Percentiles rank a stretch among this genome's conserved stretches.
Evolutionary conservation across 2,797 vertebrate species (phyloP).

Genomic region (Diglossa cyanea): DNA sequence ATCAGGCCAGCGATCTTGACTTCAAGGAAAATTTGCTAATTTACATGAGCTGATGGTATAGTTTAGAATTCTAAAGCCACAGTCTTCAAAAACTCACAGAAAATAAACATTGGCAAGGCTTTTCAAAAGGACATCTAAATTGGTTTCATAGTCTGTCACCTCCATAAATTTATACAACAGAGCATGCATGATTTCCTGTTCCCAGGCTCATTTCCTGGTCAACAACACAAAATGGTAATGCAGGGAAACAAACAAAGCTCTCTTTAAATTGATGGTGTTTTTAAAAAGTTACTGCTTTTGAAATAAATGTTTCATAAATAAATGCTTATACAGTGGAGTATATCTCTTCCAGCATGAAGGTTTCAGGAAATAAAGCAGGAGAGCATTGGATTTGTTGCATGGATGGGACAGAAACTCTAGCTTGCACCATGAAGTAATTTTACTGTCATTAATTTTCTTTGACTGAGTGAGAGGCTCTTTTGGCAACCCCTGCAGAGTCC

Average conservation of each 20-base stretch:
- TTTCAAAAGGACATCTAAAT: background rate
- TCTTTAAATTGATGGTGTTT: background rate
- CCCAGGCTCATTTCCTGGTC: background rate
- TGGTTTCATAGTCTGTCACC: background rate
- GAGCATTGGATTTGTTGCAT: background rate
- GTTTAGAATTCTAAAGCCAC: background rate
- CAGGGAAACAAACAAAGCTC: background rate
- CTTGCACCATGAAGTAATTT: background rate
- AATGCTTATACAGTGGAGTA: background rate
- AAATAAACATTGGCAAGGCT: background rate
- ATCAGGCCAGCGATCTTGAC: background rate
- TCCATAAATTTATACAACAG: background rate
- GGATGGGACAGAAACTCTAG: background rate
- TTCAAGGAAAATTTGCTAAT: background rate
- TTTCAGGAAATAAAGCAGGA: background rate
- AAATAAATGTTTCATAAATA: slow-evolving; percentile 1
- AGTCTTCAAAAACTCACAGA: background rate
- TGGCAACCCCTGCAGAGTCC: background rate
- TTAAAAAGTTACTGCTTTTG: background rate
- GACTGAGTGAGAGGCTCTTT: background rate
- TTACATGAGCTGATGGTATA: background rate
- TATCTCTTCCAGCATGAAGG: background rate
- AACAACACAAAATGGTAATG: background rate
- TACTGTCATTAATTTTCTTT: background rate
- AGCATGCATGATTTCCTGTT: background rate